A percentile compares a stretch with the other conserved stretches of the same genome.
Conservation (phyloP, 1,140 invertebrate species). For the Caenorhabditis brenneri region DNA sequence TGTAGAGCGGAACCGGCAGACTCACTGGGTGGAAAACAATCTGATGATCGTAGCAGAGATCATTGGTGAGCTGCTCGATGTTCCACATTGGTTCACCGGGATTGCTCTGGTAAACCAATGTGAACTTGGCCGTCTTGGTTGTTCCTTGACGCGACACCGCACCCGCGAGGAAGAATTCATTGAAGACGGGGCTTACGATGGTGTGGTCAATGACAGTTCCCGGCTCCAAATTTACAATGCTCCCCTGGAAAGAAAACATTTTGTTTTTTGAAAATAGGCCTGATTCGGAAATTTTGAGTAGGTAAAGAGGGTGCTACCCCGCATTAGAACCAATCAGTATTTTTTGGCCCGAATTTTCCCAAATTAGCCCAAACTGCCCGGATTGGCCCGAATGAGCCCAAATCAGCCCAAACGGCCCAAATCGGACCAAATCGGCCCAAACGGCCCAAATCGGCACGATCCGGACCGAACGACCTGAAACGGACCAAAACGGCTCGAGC, state of each 20-base stretch:
- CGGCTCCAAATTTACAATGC: constrained; percentile 44
- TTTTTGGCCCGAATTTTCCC: too few relatives aligned
- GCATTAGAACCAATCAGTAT: too few relatives aligned
- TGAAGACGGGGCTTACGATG: constrained; percentile 26
- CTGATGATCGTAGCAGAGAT: constrained; percentile 47
- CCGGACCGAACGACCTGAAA: too few relatives aligned
- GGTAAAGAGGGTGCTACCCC: too few relatives aligned
- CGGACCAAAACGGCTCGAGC: too few relatives aligned
- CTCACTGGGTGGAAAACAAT: constrained; percentile 44
- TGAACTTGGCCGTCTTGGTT: constrained; percentile 42
- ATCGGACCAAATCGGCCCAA: too few relatives aligned
- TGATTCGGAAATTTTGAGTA: too few relatives aligned
- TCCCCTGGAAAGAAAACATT: background rate
- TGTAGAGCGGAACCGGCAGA: constrained; percentile 44
- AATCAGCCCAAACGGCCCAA: too few relatives aligned
- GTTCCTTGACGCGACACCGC: constrained; percentile 49
- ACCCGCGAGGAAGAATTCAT: constrained; percentile 44
- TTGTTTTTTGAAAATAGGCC: too few relatives aligned
- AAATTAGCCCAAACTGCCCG: too few relatives aligned
- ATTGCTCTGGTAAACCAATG: constrained; percentile 2
- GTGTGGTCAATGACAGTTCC: constrained; percentile 46
- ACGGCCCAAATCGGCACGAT: too few relatives aligned
- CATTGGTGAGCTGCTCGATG: constrained; percentile 38
- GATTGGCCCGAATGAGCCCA: too few relatives aligned
- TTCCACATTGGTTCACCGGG: background rate